Base-by-base conservation (phyloP, 2,797 vertebrate genomes). In the Sciaenops ocellatus region DNA sequence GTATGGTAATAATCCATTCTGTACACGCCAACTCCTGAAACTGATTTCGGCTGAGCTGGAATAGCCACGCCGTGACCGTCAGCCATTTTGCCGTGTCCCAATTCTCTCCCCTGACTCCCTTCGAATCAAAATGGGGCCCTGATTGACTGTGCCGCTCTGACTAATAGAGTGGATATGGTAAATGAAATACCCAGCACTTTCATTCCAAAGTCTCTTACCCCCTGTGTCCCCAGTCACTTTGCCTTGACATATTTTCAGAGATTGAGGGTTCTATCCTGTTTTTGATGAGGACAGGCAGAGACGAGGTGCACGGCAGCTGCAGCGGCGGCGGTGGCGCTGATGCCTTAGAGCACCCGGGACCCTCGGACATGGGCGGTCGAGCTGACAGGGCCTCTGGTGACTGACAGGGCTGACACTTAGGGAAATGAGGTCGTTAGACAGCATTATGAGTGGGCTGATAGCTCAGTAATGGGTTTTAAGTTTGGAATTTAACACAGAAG, bases 381-480 rank as follows among this genome's bases (percentile, higher is more conserved):
- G 92, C 85, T 48, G 87, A 92, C 69, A 63, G 92, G 56, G 83
- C 89, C 90, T 87, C 87, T 55, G 89, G 81, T 92, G 95, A 95
- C 92, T 94, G 93, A 94, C 95, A 79, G 83, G 82, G 83, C 90
- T 95, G 96, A 95, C 96, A 96, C 96, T 96, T 97, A 97, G 96
- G 97, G 96, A 98, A 97, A 98, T 97, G 95, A 98, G 96, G 96
- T 97, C 94, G 92, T 98, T 97, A 97, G 96, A 96, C 85, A 93
- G 97, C 96, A 96, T 97, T 97, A 97, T 90, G 94, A 94, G 89
- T 13, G 91, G 94, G 96, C 96, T 96, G 96, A 97, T 97, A 95
- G 97, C 96, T 96, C 47, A 0, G 96, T 97, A 97, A 98, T 97
- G 96, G 97, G 96, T 97, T 98, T 98, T 98, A 97, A 97, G 95